Evolutionary conservation across 2,113 vertebrate species (phyloP).

Genomic region (Balaeniceps rex): DNA sequence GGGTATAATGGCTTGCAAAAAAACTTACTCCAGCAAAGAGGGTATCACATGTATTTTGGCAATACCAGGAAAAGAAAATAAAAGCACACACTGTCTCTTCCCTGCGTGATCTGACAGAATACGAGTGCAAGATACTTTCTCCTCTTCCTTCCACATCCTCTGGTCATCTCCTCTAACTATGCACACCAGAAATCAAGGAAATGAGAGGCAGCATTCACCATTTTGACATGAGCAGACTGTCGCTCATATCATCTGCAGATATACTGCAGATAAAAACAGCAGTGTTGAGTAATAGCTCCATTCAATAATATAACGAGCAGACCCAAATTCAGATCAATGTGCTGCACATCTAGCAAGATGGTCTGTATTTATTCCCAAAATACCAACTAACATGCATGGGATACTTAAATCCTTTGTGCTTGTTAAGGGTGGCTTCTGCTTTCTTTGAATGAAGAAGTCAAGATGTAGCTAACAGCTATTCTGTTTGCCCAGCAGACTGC

Average conservation of each 20-base stretch:
- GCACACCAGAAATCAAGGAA: background rate
- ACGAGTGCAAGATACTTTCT: background rate
- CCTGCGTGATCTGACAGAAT: background rate
- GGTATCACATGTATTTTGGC: background rate
- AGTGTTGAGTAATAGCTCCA: background rate
- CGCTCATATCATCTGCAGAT: fast-evolving
- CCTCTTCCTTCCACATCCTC: background rate
- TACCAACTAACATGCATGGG: fast-evolving
- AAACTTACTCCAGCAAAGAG: background rate
- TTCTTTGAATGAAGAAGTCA: background rate
- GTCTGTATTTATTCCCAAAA: background rate
- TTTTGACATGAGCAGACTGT: background rate
- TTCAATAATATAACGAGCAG: fast-evolving
- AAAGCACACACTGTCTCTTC: background rate
- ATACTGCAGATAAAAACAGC: background rate
- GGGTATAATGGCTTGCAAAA: background rate
- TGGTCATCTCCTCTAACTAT: background rate
- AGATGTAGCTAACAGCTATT: background rate
- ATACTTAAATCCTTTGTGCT: background rate
- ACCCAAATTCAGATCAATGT: background rate
- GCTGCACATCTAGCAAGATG: background rate
- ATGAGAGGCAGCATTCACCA: background rate
- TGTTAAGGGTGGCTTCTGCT: background rate
- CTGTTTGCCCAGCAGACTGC: background rate
- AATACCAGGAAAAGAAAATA: background rate